These are phyloP conservation scores for Aulostomus chinensis DNA, from an alignment of 2,797 vertebrate species.

Conservation along the genomic window DNA sequence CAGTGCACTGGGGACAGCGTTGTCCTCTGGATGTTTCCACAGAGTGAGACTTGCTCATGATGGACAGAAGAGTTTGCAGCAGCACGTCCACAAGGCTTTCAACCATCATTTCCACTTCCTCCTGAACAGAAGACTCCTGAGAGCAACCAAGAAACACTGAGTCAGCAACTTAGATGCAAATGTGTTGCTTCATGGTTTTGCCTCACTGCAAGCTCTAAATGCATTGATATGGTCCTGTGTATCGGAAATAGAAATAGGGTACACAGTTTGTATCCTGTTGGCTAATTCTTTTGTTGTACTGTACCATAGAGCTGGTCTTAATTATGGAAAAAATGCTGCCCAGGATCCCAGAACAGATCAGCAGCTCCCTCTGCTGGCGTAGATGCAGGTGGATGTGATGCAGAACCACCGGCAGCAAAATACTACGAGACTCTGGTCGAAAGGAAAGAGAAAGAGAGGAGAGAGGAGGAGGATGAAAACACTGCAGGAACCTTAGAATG, in stretches of 20 bases:
- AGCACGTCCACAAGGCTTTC: conserved; percentile 99
- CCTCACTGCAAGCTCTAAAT: neutral
- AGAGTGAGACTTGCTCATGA: conserved; percentile 99
- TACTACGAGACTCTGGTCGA: conserved; percentile 96
- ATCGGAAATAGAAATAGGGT: too few relatives aligned
- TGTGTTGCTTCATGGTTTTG: neutral
- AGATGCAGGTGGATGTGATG: conserved; percentile 99
- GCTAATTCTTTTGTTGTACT: too few relatives aligned
- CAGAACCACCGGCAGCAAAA: conserved; percentile 95
- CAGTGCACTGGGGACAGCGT: conserved; percentile 99
- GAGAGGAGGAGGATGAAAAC: neutral
- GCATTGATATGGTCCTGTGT: neutral
- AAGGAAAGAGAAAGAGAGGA: neutral
- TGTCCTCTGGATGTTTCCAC: conserved; percentile 99
- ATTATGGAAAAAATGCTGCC: conserved; percentile 98
- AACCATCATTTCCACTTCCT: conserved; percentile 99
- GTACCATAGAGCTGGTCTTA: conserved; percentile 94
- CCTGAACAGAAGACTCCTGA: conserved; percentile 95
- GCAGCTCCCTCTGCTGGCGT: conserved; percentile 97
- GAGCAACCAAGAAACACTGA: neutral
- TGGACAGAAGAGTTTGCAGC: conserved; percentile 97
- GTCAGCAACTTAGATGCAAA: conserved; percentile 1
- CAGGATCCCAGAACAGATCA: conserved; percentile 98
- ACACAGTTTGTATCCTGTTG: too few relatives aligned
- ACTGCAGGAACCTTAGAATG: too few relatives aligned